Evolutionary conservation across 2,113 vertebrate species (phyloP).

Genomic region (Clarias batrachus): DNA sequence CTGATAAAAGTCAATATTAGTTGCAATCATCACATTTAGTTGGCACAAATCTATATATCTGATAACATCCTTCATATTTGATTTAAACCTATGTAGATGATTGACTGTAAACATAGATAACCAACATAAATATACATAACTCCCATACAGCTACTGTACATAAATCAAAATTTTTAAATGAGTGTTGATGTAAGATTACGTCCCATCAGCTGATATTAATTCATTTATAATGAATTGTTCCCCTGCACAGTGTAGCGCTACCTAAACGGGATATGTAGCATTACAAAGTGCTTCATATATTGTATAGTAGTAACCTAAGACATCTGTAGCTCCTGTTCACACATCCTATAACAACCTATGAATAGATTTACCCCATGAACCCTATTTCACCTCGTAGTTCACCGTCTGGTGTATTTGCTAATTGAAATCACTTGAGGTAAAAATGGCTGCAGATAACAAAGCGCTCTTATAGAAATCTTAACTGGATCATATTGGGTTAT

Average conservation of each 20-base stretch:
- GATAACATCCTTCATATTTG: not conserved
- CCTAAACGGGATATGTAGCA: not conserved
- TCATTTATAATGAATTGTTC: not conserved
- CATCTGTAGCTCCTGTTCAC: not conserved
- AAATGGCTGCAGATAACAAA: conserved; percentile 53
- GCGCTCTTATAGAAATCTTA: conserved; percentile 52
- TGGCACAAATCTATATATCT: not conserved
- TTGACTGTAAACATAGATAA: not conserved
- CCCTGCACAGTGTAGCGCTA: not conserved
- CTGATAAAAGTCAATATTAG: no score
- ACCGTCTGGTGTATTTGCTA: conserved; percentile 49
- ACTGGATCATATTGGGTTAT: conserved; percentile 65
- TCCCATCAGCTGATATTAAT: not conserved
- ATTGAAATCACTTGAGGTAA: conserved; percentile 66
- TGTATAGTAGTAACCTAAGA: not conserved
- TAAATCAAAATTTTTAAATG: no score
- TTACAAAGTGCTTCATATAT: not conserved
- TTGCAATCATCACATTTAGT: no score
- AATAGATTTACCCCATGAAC: conserved; percentile 31
- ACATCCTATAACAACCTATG: not conserved
- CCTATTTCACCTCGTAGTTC: conserved; percentile 56
- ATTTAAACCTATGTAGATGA: not conserved
- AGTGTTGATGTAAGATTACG: no score
- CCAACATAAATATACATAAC: not conserved
- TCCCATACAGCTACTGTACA: not conserved